Base-by-base conservation (phyloP, 37 sponge, comb jelly and placozoan genomes). In the Halichondria panicea region DNA sequence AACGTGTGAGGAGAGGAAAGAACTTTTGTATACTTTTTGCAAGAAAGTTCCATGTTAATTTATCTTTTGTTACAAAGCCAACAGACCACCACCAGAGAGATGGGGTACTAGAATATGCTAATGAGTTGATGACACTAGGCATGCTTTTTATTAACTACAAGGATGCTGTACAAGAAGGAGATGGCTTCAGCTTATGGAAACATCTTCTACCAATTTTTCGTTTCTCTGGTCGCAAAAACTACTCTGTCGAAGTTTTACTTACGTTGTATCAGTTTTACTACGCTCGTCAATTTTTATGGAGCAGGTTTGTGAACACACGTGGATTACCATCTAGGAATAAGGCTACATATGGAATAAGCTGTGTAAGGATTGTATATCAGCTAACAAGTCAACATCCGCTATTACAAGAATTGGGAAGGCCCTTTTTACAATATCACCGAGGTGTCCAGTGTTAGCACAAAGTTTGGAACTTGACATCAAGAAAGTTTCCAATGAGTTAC, bases 171-270 rank as follows among this genome's bases (percentile, higher is more conserved):
- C 15, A 27, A 58, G 19, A 24, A 7, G 60, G 60, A 58, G 60
- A 58, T 58, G 60, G 60, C 6, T 7, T 24, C n/a, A 58, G 60
- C 6, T 7, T 58, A 11, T 58, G 60, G 60, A 58, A 58, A 27
- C n/a, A 24, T 58, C 60, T 58, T 58, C n/a, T 58, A 27, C 60
- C 60, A 58, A 21, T 58, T n/a, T 58, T 58, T 58, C 7, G 7
- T 24, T 21, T 21, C 12, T 58, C 25, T n/a, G 60, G 27, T 58
- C 19, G 60, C 6, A 11, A 27, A 22, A 58, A 58, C 25, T 58
- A 58, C n/a, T 58, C 60, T 22, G 12, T 58, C 25, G 60, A 58
- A 58, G 15, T 58, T 24, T 21, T 58, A n/a, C 19, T 12, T 7
- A n/a, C 27, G 25, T 22, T 58, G 60, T 58, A 58, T 58, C 7